phyloP scores from a whole-genome alignment of 2,113 vertebrate species.

The Ancistrus triradiatus region DNA sequence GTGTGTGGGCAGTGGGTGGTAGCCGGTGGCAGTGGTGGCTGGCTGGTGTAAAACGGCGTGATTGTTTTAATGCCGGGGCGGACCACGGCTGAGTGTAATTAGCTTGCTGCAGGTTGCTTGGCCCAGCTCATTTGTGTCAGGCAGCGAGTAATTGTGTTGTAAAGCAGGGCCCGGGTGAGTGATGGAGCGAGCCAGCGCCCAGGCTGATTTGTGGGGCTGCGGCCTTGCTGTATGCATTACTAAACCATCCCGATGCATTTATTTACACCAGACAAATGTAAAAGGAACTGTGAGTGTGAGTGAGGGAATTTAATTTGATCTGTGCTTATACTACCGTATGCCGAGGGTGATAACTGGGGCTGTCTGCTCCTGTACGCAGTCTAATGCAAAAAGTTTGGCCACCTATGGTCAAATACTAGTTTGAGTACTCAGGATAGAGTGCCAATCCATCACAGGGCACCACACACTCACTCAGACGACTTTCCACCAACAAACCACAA shows the following conservation, averaged over 20 bases:
- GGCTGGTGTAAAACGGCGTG: constrained; percentile 47
- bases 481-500: no score
- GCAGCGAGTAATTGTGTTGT: constrained; percentile 63
- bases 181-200: constrained; percentile 46
- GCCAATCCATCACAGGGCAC: no score
- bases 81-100: constrained; percentile 59
- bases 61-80: constrained; percentile 57
- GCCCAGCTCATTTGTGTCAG: constrained; percentile 70
- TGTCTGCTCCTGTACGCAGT: no score
- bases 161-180: constrained; percentile 62
- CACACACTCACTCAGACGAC: no score
- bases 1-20: constrained; percentile 31
- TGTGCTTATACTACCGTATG: not conserved
- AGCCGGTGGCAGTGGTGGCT: constrained; percentile 30
- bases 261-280: constrained; percentile 63
- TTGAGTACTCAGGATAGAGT: no score
- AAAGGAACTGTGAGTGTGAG: constrained; percentile 38
- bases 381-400: no score
- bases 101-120: constrained; percentile 63
- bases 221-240: constrained; percentile 56
- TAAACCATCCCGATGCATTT: constrained; percentile 60
- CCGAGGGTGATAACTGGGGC: no score
- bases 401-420: no score
- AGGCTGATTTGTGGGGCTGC: constrained; percentile 59
- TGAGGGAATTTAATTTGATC: constrained; percentile 6